phyloP scores from a whole-genome alignment of 2,797 vertebrate genomes.

The Lagodon rhomboides region DNA sequence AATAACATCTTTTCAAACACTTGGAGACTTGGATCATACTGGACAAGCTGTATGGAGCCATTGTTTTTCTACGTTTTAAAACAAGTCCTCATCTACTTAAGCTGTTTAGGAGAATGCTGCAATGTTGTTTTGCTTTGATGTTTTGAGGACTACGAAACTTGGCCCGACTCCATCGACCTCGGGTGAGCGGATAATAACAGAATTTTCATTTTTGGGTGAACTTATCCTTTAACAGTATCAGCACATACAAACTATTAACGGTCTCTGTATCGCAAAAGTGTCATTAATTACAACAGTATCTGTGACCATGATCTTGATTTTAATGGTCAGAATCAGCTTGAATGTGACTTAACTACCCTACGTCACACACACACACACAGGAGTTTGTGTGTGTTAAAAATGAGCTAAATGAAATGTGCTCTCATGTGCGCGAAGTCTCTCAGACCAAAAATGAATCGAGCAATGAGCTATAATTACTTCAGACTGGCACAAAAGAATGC shows the following conservation, averaged over 20 bases:
- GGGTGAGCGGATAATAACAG: no score
- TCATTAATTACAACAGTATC: neutral
- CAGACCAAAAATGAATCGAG: constrained; percentile 44
- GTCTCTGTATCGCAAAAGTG: neutral
- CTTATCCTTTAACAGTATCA: neutral
- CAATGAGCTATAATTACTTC: constrained; percentile 60
- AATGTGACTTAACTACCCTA: neutral
- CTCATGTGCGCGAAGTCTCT: constrained; percentile 28
- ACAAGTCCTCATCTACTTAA: no score
- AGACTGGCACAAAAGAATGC: constrained; percentile 49
- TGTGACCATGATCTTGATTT: neutral
- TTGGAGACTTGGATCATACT: no score
- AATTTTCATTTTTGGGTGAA: no score
- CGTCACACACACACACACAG: neutral
- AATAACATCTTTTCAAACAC: no score
- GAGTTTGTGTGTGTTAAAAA: constrained; percentile 2
- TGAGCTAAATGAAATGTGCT: constrained; percentile 28
- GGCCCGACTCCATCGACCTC: no score
- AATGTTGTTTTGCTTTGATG: no score
- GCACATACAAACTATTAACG: neutral
- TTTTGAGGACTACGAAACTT: no score
- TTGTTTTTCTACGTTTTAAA: no score
- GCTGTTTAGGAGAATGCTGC: no score
- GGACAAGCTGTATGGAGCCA: no score
- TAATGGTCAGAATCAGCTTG: constrained; percentile 1